phyloP scores from a whole-genome alignment of 2,113 vertebrate species.

The Sorex araneus region DNA sequence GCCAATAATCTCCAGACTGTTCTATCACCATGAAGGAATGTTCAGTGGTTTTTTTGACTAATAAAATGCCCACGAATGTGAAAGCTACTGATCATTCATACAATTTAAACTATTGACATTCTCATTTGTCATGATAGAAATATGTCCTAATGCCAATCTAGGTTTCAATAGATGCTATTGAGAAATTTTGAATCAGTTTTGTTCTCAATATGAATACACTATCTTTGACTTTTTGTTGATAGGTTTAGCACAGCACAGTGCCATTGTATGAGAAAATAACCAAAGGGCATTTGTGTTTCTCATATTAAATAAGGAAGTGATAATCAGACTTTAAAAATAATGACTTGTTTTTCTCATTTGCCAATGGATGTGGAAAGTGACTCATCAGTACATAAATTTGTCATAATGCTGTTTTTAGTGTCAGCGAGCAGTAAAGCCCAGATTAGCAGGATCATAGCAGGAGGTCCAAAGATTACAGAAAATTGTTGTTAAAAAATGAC shows the following conservation, averaged over 20 bases:
- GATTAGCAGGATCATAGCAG: slow-evolving; percentile 49
- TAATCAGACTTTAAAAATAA: slow-evolving; percentile 74
- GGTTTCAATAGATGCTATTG: slow-evolving; percentile 27
- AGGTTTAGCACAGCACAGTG: neutral
- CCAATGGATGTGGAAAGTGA: slow-evolving; percentile 69
- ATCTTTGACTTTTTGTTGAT: neutral
- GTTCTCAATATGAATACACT: slow-evolving; percentile 57
- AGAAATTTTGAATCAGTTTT: slow-evolving; percentile 62
- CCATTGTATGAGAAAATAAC: slow-evolving; percentile 65
- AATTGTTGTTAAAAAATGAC: slow-evolving; percentile 73
- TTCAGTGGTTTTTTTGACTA: slow-evolving; percentile 10
- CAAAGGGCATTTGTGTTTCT: neutral
- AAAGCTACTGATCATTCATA: slow-evolving; percentile 41
- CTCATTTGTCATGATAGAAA: slow-evolving; percentile 4
- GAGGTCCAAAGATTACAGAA: slow-evolving; percentile 71
- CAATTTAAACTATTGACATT: slow-evolving; percentile 31
- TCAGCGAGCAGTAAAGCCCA: neutral
- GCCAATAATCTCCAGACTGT: neutral
- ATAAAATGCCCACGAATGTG: slow-evolving; percentile 30
- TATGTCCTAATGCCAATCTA: slow-evolving; percentile 8
- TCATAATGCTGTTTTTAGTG: neutral
- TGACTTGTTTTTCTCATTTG: slow-evolving; percentile 77
- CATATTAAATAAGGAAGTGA: slow-evolving; percentile 61
- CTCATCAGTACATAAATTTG: slow-evolving; percentile 71
- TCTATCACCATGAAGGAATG: neutral